These are phyloP conservation scores for Guaruba guarouba DNA, from an alignment of 2,113 vertebrate species.

Conservation along the genomic window DNA sequence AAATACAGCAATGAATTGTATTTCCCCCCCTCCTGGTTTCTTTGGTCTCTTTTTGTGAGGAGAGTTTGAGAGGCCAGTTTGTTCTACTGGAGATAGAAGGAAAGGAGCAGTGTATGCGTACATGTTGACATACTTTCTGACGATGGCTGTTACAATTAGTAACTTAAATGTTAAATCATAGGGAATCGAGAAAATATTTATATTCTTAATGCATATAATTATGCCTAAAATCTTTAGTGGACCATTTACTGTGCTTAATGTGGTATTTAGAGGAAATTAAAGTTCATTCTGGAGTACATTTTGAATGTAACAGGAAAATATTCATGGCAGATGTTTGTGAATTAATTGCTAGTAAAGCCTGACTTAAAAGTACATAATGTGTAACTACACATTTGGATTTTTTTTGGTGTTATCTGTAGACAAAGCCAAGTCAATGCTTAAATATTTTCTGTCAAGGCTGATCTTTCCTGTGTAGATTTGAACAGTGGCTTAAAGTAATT, in stretches of 20 bases:
- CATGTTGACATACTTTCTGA: slow-evolving; percentile 12
- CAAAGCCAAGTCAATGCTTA: neutral
- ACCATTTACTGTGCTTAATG: slow-evolving; percentile 62
- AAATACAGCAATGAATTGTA: too few relatives aligned
- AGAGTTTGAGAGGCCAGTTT: neutral
- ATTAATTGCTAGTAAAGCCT: slow-evolving; percentile 28
- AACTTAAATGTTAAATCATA: slow-evolving; percentile 46
- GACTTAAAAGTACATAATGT: slow-evolving; percentile 18
- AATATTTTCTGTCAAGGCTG: neutral
- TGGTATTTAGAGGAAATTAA: slow-evolving; percentile 66
- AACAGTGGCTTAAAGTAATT: neutral
- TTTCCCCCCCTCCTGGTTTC: neutral
- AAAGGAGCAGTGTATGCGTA: neutral
- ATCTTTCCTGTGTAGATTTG: neutral
- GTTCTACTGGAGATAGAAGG: neutral
- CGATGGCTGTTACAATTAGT: slow-evolving; percentile 19
- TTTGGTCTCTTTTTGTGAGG: neutral
- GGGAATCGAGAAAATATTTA: slow-evolving; percentile 60
- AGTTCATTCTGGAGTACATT: slow-evolving; percentile 57
- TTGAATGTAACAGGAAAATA: slow-evolving; percentile 39
- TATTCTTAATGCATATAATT: slow-evolving; percentile 61
- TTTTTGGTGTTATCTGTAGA: neutral
- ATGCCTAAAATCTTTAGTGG: slow-evolving; percentile 57
- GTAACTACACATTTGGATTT: neutral
- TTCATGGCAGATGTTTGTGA: slow-evolving; percentile 56